These are phyloP conservation scores for Diaphora mendica DNA, from an alignment of 2,888 invertebrate species.

Conservation along the genomic window DNA sequence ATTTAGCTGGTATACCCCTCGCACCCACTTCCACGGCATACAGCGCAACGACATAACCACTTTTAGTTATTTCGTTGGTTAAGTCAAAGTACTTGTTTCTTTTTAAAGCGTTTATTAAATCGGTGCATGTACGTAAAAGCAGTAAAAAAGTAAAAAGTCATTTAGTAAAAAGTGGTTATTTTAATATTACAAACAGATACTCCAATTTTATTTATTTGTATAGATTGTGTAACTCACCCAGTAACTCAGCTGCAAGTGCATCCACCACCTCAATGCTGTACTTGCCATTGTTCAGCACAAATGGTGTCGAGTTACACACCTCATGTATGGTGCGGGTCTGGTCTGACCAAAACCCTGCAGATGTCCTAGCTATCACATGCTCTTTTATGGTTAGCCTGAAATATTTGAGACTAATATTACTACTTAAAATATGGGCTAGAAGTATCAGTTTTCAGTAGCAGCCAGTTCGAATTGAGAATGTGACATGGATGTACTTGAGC, in stretches of 20 bases:
- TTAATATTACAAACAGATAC: no score
- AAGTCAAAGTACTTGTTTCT: no score
- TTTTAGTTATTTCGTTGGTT: no score
- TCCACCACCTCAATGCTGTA: conserved; percentile 91
- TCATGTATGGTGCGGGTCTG: conserved; percentile 92
- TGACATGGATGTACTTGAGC: no score
- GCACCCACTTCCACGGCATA: no score
- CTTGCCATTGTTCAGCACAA: conserved; percentile 88
- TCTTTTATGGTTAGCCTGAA: conserved; percentile 90
- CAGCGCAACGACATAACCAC: no score
- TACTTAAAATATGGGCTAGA: not conserved
- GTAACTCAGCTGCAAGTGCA: conserved; percentile 90
- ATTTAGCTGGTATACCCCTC: no score
- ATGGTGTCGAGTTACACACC: conserved; percentile 93
- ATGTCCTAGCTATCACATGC: conserved; percentile 93
- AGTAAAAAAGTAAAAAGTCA: no score
- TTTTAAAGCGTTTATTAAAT: no score
- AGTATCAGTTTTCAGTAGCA: not conserved
- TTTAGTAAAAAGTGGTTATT: no score
- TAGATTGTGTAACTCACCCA: conserved; percentile 77
- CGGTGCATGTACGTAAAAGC: no score
- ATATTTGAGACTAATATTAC: not conserved
- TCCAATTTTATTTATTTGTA: no score
- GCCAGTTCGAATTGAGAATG: not conserved
- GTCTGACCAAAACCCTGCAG: conserved; percentile 95